Percentiles rank a stretch among this genome's conserved stretches.
These are phyloP conservation scores for Ornithoptera alexandrae DNA, from an alignment of 2,888 invertebrate species.

Conservation along the genomic window DNA sequence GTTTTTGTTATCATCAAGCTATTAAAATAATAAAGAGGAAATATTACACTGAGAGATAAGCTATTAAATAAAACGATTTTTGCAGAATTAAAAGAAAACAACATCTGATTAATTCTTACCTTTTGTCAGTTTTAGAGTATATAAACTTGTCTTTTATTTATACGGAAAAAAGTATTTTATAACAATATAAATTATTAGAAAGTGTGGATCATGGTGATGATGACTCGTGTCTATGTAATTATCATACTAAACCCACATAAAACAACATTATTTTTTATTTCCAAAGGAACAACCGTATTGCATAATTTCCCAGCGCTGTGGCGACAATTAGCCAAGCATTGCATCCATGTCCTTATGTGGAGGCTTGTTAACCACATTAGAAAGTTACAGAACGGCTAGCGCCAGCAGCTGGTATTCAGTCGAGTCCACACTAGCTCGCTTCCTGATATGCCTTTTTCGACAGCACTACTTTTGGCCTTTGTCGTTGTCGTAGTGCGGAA, in stretches of 20 bases:
- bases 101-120: too few relatives aligned
- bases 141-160: too few relatives aligned
- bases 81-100: too few relatives aligned
- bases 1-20: constrained; percentile 24
- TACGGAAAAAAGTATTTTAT: too few relatives aligned
- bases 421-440: constrained; percentile 14
- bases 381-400: constrained; percentile 22
- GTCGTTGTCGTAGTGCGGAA: constrained; percentile 50
- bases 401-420: constrained; percentile 30
- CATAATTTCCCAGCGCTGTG: constrained; percentile 7
- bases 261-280: neutral
- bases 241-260: neutral
- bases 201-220: neutral
- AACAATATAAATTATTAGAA: too few relatives aligned
- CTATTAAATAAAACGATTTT: neutral
- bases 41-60: constrained; percentile 18
- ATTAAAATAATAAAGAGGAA: constrained; percentile 22
- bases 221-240: neutral
- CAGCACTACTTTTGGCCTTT: constrained; percentile 51
- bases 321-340: constrained; percentile 22
- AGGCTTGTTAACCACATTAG: constrained; percentile 25
- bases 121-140: too few relatives aligned
- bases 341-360: constrained; percentile 16
- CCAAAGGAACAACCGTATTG: neutral
- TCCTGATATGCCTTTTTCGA: constrained; percentile 32